Percentiles rank a stretch among this genome's conserved stretches.
Conservation (phyloP, 2,797 vertebrate species). For the Megalops cyprinoides region DNA sequence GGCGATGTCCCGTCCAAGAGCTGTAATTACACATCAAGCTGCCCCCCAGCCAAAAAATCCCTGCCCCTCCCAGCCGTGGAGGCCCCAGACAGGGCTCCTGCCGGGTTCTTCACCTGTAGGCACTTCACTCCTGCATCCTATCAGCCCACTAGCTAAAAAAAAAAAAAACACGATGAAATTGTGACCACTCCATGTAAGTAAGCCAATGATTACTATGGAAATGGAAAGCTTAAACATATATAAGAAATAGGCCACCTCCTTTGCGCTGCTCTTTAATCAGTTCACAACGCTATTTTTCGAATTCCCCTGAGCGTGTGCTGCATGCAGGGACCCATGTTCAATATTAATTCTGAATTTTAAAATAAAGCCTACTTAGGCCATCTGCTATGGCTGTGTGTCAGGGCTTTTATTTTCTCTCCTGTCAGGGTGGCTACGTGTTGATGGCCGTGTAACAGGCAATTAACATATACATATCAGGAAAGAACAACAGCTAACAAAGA, state of each 20-base stretch:
- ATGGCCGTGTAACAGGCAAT: neutral
- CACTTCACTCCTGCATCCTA: no score
- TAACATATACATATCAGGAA: no score
- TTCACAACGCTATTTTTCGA: neutral
- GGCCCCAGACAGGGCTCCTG: no score
- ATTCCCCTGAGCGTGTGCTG: neutral
- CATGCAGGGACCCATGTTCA: no score
- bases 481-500: no score
- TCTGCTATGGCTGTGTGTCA: neutral
- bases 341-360: neutral
- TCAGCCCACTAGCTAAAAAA: neutral
- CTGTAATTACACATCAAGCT: no score
- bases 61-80: no score
- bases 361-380: neutral
- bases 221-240: neutral
- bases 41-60: no score
- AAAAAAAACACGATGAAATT: neutral
- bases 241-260: neutral
- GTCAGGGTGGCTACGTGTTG: neutral
- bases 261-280: neutral
- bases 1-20: no score
- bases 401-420: neutral
- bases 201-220: no score
- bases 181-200: no score
- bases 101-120: no score